Evolutionary conservation across 92 coral and sea anemone genomes (phyloP), one percentile per base, ranked within the genome.

Genomic region (Epizoanthus rinbou): DNA sequence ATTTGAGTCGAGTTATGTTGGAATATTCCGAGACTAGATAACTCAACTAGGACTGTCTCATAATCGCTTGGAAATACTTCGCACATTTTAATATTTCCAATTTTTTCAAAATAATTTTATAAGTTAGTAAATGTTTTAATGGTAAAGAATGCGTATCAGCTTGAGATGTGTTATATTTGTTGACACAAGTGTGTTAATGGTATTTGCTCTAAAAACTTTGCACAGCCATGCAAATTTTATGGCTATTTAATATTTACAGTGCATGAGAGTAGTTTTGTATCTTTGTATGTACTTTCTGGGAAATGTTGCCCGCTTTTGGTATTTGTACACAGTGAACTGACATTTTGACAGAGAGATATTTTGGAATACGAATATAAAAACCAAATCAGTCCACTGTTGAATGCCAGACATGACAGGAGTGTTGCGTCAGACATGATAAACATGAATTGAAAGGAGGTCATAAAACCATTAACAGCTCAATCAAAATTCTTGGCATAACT

Each of bases 401-500:
- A 47, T 47, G 15, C 54, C 54, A 47, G 54, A 7, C 54, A 47
- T 47, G 47, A 67, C 21, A 7, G 3, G 2, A 33, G 3, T 18
- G 10, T 28, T 28, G 43, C 11, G 31, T 37, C 45, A 65, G 39
- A 65, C 35, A 65, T 13, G 70, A 1, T 4, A 6, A 43, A 43
- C 50, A 43, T 9, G 69, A 15, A 3, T 64, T 64, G 24, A 64
- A 64, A 13, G 35, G 45, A 33, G 45, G 68, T 73, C 64, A 23
- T 35, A n/a, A 33, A 8, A 8, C 28, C 25, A 57, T 16, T 25
- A 58, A 33, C 8, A 37, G 19, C 37, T 33, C 80, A 74, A 54
- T 75, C 28, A 18, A 75, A 75, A 75, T 75, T 16, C 56, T 21
- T 75, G 13, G 33, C 65, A 75, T 75, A 17, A 21, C 53, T 33